phyloP scores from a whole-genome alignment of 2,797 vertebrate species.

The Rhynchotus rufescens region DNA sequence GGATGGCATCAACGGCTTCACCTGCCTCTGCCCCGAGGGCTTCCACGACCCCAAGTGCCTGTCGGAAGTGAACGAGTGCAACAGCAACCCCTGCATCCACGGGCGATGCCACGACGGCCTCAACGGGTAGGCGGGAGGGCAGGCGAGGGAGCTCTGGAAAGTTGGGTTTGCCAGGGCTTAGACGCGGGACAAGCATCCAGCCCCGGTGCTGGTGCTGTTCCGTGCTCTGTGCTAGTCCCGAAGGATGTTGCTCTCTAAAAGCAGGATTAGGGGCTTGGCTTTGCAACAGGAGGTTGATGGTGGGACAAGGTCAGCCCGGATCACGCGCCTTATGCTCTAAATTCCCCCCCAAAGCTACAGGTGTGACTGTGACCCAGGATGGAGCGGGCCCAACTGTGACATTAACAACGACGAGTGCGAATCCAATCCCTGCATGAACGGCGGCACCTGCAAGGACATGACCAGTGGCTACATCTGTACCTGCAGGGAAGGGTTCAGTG shows the following conservation, averaged over 20 bases:
- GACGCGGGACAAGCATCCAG: rapidly evolving
- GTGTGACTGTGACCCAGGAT: conserved; percentile 92
- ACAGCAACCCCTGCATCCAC: conserved; percentile 94
- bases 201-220: rapidly evolving
- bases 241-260: background rate
- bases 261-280: rapidly evolving
- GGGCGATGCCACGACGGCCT: conserved; percentile 91
- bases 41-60: conserved; percentile 92
- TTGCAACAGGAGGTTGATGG: background rate
- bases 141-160: rapidly evolving
- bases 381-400: conserved; percentile 94
- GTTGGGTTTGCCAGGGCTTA: background rate
- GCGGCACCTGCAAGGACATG: conserved; percentile 96
- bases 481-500: conserved; percentile 92
- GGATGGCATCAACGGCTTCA: conserved; percentile 91
- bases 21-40: conserved; percentile 90
- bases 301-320: rapidly evolving
- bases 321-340: background rate
- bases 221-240: background rate
- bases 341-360: conserved; percentile 83
- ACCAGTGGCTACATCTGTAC: conserved; percentile 94
- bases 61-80: conserved; percentile 95
- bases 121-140: conserved; percentile 85
- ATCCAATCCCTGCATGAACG: conserved; percentile 94
- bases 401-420: conserved; percentile 96